Percentiles rank a stretch among this genome's conserved stretches.
Evolutionary conservation across 2,888 invertebrate species (phyloP).

Genomic region (Hipparchia sbordonii): DNA sequence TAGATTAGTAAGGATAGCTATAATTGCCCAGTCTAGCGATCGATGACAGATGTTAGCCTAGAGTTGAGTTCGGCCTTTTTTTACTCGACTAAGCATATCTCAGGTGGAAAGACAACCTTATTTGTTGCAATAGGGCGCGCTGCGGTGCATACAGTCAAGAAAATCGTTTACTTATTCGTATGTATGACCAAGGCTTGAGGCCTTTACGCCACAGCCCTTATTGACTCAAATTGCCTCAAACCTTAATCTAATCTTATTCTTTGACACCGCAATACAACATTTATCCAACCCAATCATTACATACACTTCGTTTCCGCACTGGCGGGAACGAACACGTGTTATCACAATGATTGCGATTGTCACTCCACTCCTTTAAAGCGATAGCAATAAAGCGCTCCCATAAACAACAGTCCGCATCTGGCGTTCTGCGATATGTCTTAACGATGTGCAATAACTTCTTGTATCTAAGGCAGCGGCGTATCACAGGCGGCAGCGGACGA

Average conservation of each 20-base stretch:
- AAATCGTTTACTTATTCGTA: too few species aligned
- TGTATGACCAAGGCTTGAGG: too few species aligned
- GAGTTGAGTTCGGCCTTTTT: too few species aligned
- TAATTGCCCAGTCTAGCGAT: too few species aligned
- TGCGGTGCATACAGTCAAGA: too few species aligned
- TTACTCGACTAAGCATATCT: too few species aligned
- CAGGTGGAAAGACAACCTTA: too few species aligned
- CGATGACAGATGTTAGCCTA: too few species aligned
- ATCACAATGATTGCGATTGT: slow-evolving; percentile 38
- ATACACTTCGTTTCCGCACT: background rate
- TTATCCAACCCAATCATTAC: slow-evolving; percentile 1
- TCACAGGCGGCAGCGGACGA: background rate
- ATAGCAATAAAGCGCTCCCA: slow-evolving; percentile 39
- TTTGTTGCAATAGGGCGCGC: too few species aligned
- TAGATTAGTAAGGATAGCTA: too few species aligned
- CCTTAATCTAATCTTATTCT: background rate
- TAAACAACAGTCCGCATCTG: slow-evolving; percentile 41
- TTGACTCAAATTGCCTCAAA: background rate
- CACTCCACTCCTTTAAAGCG: slow-evolving; percentile 40
- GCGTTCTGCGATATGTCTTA: slow-evolving; percentile 39
- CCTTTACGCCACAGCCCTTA: too few species aligned
- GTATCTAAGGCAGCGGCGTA: slow-evolving; percentile 19
- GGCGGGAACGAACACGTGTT: slow-evolving; percentile 32
- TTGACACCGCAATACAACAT: slow-evolving; percentile 1
- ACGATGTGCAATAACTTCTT: slow-evolving; percentile 36